Percentiles rank a stretch among this genome's conserved stretches.
Conservation (phyloP, 2,113 vertebrate genomes). For the Malaclemys terrapin region DNA sequence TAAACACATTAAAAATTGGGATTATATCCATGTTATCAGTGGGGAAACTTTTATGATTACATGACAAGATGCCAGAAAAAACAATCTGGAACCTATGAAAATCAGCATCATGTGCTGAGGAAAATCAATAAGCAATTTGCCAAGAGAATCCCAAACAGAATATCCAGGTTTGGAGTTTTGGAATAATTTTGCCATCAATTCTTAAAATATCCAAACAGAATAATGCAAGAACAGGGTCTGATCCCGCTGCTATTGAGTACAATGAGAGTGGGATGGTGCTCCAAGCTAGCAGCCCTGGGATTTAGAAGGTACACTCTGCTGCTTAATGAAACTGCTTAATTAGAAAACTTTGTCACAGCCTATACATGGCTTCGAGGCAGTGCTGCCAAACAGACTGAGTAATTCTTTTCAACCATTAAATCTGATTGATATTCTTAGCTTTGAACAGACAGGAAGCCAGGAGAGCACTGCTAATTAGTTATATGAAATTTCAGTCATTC, state of each 20-base stretch:
- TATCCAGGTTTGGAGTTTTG: constrained; percentile 40
- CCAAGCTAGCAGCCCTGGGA: constrained; percentile 5
- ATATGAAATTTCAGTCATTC: fast-evolving
- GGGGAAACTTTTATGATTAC: constrained; percentile 41
- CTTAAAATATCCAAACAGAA: not conserved
- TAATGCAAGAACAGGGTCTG: constrained; percentile 42
- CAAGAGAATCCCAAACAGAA: constrained; percentile 63
- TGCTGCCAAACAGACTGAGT: constrained; percentile 49
- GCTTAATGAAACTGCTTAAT: constrained; percentile 66
- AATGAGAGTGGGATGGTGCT: not conserved
- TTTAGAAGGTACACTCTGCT: constrained; percentile 22
- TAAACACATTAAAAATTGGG: not conserved
- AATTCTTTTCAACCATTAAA: constrained; percentile 19
- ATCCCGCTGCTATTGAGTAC: constrained; percentile 11
- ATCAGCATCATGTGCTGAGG: constrained; percentile 31
- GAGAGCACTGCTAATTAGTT: not conserved
- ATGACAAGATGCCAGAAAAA: constrained; percentile 20
- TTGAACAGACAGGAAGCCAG: not conserved
- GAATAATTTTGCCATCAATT: constrained; percentile 66
- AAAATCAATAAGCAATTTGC: constrained; percentile 71
- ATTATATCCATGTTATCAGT: constrained; percentile 44
- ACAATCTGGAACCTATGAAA: constrained; percentile 15
- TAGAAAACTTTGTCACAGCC: constrained; percentile 65
- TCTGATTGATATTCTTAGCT: constrained; percentile 51
- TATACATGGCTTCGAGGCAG: constrained; percentile 23